A percentile compares a stretch with the other conserved stretches of the same genome.
These are phyloP conservation scores for Trachurus trachurus DNA, from an alignment of 2,797 vertebrate species.

Conservation along the genomic window DNA sequence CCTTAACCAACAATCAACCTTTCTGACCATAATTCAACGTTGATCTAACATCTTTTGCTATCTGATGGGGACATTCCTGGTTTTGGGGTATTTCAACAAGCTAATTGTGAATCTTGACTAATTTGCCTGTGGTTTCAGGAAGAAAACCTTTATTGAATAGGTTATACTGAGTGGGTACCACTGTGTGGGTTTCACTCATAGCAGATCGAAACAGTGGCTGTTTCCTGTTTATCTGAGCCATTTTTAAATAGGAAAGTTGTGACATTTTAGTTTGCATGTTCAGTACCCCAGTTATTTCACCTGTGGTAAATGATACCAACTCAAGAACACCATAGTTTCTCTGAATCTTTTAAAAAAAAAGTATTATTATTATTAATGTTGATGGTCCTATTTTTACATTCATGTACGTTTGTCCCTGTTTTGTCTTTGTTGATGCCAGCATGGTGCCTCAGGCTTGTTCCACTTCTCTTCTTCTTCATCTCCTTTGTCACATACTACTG, in stretches of 20 bases:
- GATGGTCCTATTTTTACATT: neutral
- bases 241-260: neutral
- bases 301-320: neutral
- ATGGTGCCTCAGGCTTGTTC: constrained; percentile 81
- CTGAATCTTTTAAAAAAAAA: neutral
- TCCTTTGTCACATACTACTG: constrained; percentile 81
- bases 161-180: too few relatives aligned
- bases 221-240: neutral
- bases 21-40: too few relatives aligned
- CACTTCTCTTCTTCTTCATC: constrained; percentile 76
- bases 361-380: neutral
- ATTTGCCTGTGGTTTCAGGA: neutral
- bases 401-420: constrained; percentile 14
- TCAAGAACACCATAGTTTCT: neutral
- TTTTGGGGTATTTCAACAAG: neutral
- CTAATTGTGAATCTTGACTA: neutral
- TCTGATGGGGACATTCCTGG: neutral
- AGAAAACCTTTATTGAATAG: neutral
- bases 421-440: constrained; percentile 66
- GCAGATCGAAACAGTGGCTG: neutral
- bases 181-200: neutral
- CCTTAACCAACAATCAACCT: too few relatives aligned
- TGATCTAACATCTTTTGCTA: too few relatives aligned
- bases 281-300: neutral
- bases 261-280: constrained; percentile 26